Percentiles rank a stretch among this genome's conserved stretches.
Evolutionary conservation across 2,797 vertebrate species (phyloP).

Genomic region (Falco rusticolus): DNA sequence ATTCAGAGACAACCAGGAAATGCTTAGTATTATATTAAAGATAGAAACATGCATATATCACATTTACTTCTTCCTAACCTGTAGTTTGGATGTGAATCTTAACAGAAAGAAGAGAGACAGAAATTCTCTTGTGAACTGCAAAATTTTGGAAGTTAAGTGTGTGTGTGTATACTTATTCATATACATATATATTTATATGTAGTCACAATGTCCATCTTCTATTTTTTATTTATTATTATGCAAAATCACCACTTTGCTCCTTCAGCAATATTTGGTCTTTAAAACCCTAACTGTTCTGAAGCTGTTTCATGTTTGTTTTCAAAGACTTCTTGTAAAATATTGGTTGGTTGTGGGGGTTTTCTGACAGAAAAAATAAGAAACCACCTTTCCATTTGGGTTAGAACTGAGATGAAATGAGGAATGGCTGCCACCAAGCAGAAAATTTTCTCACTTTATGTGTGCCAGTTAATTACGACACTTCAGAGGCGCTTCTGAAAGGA

Average conservation of each 20-base stretch:
- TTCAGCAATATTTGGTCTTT: conserved; percentile 73
- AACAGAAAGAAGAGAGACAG: not conserved
- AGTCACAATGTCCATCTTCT: not conserved
- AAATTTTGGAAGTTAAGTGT: not conserved
- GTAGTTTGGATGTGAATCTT: not conserved
- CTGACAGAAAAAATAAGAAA: conserved; percentile 84
- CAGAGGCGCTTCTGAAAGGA: conserved; percentile 99
- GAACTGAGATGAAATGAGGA: conserved; percentile 93
- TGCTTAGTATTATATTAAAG: not conserved
- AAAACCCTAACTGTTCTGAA: conserved; percentile 71
- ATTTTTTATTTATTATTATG: conserved; percentile 32
- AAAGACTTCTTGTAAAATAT: conserved; percentile 75
- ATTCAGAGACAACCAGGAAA: not conserved
- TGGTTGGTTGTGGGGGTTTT: conserved; percentile 65
- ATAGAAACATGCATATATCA: not conserved
- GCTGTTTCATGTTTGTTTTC: conserved; percentile 77
- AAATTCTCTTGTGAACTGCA: not conserved
- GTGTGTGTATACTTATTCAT: not conserved
- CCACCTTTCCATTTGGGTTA: conserved; percentile 88
- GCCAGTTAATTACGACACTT: conserved; percentile 99
- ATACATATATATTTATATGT: not conserved
- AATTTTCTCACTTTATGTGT: conserved; percentile 99
- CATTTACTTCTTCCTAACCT: not conserved
- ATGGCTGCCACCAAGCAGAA: conserved; percentile 97
- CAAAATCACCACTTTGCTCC: conserved; percentile 62